Percentiles rank a stretch among this genome's conserved stretches.
These are phyloP conservation scores for Saturnia japonica DNA, from an alignment of 2,888 invertebrate genomes.

Conservation along the genomic window DNA sequence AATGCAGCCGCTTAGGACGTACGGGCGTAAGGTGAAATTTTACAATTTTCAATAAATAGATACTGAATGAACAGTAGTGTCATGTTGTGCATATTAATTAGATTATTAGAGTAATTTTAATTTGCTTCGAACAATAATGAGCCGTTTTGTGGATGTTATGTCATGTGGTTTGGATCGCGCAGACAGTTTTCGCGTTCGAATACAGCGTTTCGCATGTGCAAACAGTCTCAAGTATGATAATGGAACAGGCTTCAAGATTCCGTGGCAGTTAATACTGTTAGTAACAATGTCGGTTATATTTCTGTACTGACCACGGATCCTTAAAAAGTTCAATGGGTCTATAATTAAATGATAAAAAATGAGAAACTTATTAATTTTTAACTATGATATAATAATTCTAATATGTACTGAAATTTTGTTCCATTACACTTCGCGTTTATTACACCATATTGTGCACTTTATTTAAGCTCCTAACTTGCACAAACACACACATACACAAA, in stretches of 20 bases:
- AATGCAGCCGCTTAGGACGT: slow-evolving; percentile 79
- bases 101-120: slow-evolving; percentile 37
- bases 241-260: slow-evolving; percentile 13
- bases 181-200: background rate
- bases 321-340: too few species aligned
- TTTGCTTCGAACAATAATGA: slow-evolving; percentile 33
- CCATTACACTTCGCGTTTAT: background rate
- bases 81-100: slow-evolving; percentile 36
- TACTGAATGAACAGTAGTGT: slow-evolving; percentile 38
- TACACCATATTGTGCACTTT: background rate
- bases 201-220: slow-evolving; percentile 18
- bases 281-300: background rate
- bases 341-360: too few species aligned
- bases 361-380: background rate
- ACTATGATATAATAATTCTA: background rate
- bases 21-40: slow-evolving; percentile 74
- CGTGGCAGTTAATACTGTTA: background rate
- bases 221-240: slow-evolving; percentile 17
- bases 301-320: background rate
- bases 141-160: slow-evolving; percentile 27
- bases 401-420: background rate
- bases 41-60: slow-evolving; percentile 44
- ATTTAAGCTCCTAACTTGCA: background rate
- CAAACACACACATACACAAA: background rate
- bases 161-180: slow-evolving; percentile 10